phyloP scores from a whole-genome alignment of 2,888 invertebrate species.

The Agrochola litura region DNA sequence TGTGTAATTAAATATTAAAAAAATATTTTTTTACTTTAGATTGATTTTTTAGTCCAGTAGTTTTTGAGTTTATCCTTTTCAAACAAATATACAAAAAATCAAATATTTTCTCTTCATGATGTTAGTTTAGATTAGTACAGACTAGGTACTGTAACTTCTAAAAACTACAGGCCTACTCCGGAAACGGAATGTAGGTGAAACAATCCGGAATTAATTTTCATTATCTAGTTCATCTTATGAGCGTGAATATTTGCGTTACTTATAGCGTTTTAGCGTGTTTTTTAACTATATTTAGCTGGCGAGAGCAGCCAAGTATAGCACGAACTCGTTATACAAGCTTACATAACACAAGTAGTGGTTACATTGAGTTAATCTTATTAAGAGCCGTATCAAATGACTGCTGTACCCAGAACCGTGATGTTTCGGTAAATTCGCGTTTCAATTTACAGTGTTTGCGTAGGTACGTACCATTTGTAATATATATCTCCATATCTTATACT shows the following conservation, averaged over 20 bases:
- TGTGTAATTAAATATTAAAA: too few relatives aligned
- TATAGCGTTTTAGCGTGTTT: conserved; percentile 49
- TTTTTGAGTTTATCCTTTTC: too few relatives aligned
- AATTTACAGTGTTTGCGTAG: conserved; percentile 39
- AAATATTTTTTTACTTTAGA: too few relatives aligned
- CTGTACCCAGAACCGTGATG: conserved; percentile 68
- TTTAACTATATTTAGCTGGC: conserved; percentile 23
- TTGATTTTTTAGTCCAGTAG: too few relatives aligned
- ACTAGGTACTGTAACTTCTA: neutral
- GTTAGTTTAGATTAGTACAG: too few relatives aligned
- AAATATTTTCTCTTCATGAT: too few relatives aligned
- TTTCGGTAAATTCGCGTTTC: conserved; percentile 60
- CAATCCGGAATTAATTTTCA: conserved; percentile 37
- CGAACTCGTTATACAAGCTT: conserved; percentile 37
- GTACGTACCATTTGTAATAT: conserved; percentile 18
- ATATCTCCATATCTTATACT: neutral
- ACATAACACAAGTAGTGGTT: conserved; percentile 40
- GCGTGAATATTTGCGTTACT: conserved; percentile 38
- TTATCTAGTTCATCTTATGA: conserved; percentile 42
- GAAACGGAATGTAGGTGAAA: conserved; percentile 19
- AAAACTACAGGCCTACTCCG: conserved; percentile 1
- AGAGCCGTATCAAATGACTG: conserved; percentile 55
- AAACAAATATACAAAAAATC: too few relatives aligned
- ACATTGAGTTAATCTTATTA: conserved; percentile 36
- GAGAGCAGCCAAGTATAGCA: conserved; percentile 34